Evolutionary conservation across 92 coral and sea anemone genomes (phyloP), one percentile per base, ranked within the genome.

Genomic region (Umimayanthus chanpuru): DNA sequence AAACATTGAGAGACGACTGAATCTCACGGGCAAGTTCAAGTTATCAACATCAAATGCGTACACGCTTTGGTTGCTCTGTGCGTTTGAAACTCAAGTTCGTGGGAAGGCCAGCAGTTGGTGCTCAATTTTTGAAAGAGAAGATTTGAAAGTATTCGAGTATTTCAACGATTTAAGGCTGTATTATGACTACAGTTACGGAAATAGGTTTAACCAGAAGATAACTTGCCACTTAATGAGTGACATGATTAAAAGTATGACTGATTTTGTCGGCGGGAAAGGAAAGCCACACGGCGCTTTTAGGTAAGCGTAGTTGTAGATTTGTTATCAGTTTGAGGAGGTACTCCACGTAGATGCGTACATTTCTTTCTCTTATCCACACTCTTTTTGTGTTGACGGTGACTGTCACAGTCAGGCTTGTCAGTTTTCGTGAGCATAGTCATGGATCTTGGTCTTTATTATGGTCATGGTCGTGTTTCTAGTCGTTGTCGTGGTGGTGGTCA

Each of bases 21-120:
- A 93, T 38, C 78, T 96, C 25, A 86, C 89, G 0, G 90, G 92
- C 41, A 90, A 90, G 61, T 8, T 91, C 36, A 65, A 65, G 3
- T 71, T 94, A 47, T 66, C 86, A 21, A 90, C 95, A 67, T 73
- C 89, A 25, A 68, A 80, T 21, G 98, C 79, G 20, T 81, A 89
- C 38, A 90, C 79, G 18, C 82, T 96, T 88, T 96, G 91, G 47
- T 71, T 90, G 68, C 79, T 89, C 76, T 96, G 98, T 71, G 98
- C 98, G 3, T 96, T 91, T 90, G 96, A 93, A 18, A 88, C 93
- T 58, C 96, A 94, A 88, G 91, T 94, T 68, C 94, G 92, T 44
- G 92, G 95, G 56, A 68, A 85, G 5, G 93, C 84, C 11, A 39
- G 88, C 49, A 92, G 91, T 78, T 93, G 98, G 98, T 96, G 98